Base-by-base conservation (phyloP, 2,888 invertebrate genomes). In the Gryllus longicercus region DNA sequence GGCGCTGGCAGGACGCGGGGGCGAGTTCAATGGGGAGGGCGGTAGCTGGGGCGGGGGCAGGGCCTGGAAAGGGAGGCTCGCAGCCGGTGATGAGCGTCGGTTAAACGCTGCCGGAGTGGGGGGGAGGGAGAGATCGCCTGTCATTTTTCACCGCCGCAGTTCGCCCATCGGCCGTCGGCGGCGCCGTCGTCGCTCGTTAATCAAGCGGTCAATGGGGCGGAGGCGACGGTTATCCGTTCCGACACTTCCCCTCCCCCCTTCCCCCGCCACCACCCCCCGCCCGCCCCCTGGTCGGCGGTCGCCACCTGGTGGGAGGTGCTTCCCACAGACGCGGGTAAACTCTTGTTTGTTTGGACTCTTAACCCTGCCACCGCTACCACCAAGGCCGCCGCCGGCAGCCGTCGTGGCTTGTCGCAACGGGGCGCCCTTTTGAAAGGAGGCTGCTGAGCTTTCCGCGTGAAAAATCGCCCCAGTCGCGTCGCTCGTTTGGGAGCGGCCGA, bases 11-110 rank as follows among this genome's bases (percentile, higher is more conserved):
- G 63, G 16, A 63, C 63, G 63, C n/a, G n/a, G 63, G 38, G 14
- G 63, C n/a, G 10, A 14, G 63, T 63, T 14, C 63, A n/a, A 63
- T 18, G 63, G 63, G n/a, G 8, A 63, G 14, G 11, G 63, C 63
- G 5, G n/a, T 10, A 11, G 63, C 63, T 2, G 63, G 63, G 63
- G 63, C 2, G 5, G 63, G 18, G 14, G 18, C 51, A 10, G 14
- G 63, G n/a, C 8, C 14, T 14, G 16, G 63, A 18, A n/a, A n/a
- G 63, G n/a, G 63, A 63, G n/a, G 63, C 63, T 63, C n/a, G 63
- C 16, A 63, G n/a, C 63, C n/a, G n/a, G 63, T 63, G 63, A 63
- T 63, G 63, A 63, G 63, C 63, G 63, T 63, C n/a, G 63, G 63
- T 63, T 63, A 63, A 63, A 63, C 63, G 63, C 16, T 63, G 63